phyloP scores from a whole-genome alignment of 2,113 vertebrate species.

The Trachemys scripta region DNA sequence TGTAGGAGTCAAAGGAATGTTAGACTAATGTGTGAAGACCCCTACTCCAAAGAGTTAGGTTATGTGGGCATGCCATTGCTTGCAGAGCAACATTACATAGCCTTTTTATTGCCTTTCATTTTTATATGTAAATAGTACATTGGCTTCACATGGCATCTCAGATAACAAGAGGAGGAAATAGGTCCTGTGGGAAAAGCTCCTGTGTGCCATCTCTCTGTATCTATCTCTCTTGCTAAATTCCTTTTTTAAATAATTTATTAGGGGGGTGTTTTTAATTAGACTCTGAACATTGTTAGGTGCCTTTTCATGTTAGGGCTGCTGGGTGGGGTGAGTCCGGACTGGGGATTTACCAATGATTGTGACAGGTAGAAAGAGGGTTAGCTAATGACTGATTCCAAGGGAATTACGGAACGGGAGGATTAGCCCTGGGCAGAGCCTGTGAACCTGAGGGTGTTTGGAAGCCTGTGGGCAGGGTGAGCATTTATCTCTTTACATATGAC shows the following conservation, averaged over 20 bases:
- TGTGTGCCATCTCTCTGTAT: background rate
- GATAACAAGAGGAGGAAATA: background rate
- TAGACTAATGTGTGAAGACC: constrained; percentile 61
- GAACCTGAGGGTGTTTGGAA: constrained; percentile 38
- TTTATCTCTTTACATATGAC: background rate
- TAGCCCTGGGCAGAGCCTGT: constrained; percentile 50
- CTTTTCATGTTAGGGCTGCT: constrained; percentile 42
- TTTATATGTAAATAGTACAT: constrained; percentile 51
- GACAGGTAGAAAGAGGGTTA: constrained; percentile 59
- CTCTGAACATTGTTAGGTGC: fast-evolving
- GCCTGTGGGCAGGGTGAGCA: constrained; percentile 73
- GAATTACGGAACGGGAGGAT: constrained; percentile 65
- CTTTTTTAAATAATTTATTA: constrained; percentile 8
- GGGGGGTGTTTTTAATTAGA: background rate
- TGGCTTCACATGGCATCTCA: constrained; percentile 3
- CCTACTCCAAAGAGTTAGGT: constrained; percentile 60
- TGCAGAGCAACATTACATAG: constrained; percentile 43
- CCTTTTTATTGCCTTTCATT: constrained; percentile 36
- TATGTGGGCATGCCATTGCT: constrained; percentile 34
- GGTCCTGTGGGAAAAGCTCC: constrained; percentile 27
- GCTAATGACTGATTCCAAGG: constrained; percentile 56
- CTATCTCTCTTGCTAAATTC: background rate
- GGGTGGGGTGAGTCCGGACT: constrained; percentile 50
- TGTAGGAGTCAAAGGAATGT: constrained; percentile 78
- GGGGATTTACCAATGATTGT: constrained; percentile 57